phyloP scores from a whole-genome alignment of 2,797 vertebrate species.

The Pelochelys cantorii region DNA sequence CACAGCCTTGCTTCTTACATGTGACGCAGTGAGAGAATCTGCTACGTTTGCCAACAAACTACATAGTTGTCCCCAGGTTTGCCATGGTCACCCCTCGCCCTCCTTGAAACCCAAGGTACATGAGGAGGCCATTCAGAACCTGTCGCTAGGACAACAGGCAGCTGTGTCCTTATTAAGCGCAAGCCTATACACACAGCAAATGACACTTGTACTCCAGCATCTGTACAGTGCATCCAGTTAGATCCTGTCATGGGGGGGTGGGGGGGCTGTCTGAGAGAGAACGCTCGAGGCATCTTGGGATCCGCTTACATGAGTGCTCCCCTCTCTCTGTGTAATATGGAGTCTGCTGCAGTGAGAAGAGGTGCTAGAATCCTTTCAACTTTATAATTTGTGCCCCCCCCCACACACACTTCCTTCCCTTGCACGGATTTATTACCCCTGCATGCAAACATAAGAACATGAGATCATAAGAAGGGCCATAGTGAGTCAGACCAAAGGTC shows the following conservation, averaged over 20 bases:
- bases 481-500: too few relatives aligned
- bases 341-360: accelerated
- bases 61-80: not conserved
- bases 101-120: accelerated
- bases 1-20: not conserved
- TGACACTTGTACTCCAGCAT: too few relatives aligned
- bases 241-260: accelerated
- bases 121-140: not conserved
- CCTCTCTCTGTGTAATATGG: accelerated
- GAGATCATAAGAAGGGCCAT: too few relatives aligned
- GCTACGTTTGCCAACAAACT: not conserved
- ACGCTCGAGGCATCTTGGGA: not conserved
- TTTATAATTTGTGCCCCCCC: not conserved
- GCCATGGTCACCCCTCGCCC: not conserved
- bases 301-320: not conserved
- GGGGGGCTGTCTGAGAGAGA: accelerated
- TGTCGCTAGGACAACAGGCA: not conserved
- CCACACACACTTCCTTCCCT: too few relatives aligned
- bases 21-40: accelerated
- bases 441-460: too few relatives aligned
- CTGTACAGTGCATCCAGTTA: not conserved
- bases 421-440: not conserved
- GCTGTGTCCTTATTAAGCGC: not conserved
- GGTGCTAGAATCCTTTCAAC: not conserved
- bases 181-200: not conserved